Base-by-base conservation (phyloP, 2,797 vertebrate genomes). In the Karalla daura region DNA sequence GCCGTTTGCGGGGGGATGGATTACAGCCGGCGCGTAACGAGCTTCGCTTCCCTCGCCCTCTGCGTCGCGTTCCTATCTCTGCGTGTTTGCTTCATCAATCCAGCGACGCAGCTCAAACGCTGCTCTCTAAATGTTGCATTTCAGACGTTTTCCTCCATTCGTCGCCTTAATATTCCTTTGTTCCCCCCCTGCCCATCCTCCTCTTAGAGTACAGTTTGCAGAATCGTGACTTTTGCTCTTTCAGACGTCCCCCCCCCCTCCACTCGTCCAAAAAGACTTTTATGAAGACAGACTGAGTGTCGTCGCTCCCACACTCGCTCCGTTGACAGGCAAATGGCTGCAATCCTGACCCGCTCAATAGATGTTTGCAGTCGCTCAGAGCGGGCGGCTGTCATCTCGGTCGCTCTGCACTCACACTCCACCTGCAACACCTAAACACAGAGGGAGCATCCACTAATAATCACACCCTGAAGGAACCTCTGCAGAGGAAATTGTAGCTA, bases 261-360 rank as follows among this genome's bases (percentile, higher is more conserved):
- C 40, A 78, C 83, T 81, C 72, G 46, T 76, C 68, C 75, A 90
- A 88, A 50, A 65, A 44, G 70, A 52, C 36, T 70, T 27, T 7
- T 15, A 5, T 9, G 64, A 60, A 61, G 56, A 15, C 21, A 14
- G 21, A 20, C 17, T 39, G 58, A n/a, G 82, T 82, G 55, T 46
- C 46, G 45, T 40, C 36, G 68, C 24, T 39, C 35, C 17, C 2
- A 18, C 4, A 6, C 43, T 75, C 66, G 61, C 80, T 69, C 40
- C 1, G 44, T n/a, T 74, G 79, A 76, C 63, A 72, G 59, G 37
- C 35, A 65, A 83, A 75, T 60, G 63, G 62, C 30, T 63, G 39
- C 27, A 56, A 62, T 83, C 63, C 40, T 74, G 74, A 76, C 56
- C 71, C 54, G 65, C 18, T 78, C 52, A 59, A 35, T 64, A 21